Base-by-base conservation (phyloP, 2,797 vertebrate species). In the Lophotriccus pileatus region DNA sequence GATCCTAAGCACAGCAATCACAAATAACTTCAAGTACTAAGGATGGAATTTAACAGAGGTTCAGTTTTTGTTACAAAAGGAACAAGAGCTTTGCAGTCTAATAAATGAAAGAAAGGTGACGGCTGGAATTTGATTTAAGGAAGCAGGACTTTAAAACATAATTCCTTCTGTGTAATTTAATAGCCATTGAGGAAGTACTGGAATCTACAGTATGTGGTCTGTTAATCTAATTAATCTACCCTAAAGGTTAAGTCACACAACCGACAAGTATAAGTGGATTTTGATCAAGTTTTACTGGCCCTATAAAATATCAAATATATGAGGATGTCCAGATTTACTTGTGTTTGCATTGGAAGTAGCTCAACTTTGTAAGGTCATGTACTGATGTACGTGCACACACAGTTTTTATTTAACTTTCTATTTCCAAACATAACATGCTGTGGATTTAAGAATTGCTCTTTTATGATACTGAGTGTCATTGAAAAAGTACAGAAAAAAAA, bases 81-180 rank as follows among this genome's bases (percentile, higher is more conserved):
- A 96, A 82, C 84, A 90, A 92, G 91, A 94, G 92, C 87, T 92
- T 94, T 96, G 78, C 87, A 93, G 76, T 75, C 84, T 92, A 96
- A 94, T 95, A 97, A 96, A 95, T 87, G 93, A 96, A 97, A 94
- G 95, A 83, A 84, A 87, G 86, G 86, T 92, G 68, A 88, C 9
- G 52, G 78, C 80, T 92, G 66, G 79, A 94, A 97, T 97, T 94
- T 96, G 87, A 94, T 93, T 90, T 92, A 97, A 97, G 95, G 55
- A 93, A 95, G 73, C 75, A 82, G 83, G 70, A 86, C 82, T 89
- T 89, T 88, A 72, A 95, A 60, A 88, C 90, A 67, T 96, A 96
- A 96, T 97, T 96, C 96, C 88, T 97, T 89, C 93, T 95, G 69
- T 94, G 69, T 89, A 96, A 97, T 90, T 93, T 74, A 95, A 93